Base-by-base conservation (phyloP, 1,140 invertebrate genomes). In the Plectus sambesii region DNA sequence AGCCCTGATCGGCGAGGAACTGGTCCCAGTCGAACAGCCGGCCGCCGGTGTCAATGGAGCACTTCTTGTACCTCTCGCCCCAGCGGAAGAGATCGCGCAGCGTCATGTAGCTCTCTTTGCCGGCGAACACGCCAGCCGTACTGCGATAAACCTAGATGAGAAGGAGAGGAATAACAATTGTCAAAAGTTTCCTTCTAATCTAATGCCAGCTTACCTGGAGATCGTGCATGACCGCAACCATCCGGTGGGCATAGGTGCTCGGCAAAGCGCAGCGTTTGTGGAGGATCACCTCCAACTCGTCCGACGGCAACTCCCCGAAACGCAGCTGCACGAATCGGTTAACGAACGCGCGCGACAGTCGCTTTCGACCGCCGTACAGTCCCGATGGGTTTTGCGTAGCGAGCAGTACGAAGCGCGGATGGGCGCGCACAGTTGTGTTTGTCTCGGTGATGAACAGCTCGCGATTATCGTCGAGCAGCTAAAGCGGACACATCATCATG, bases 381-480 rank as follows among this genome's bases (percentile, higher is more conserved):
- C 92, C 94, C 3, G 92, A 87, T 12, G 94, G 94, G 78, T 99
- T 99, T 73, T 99, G 92, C 1, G 94, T 99, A 0, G 93, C 94
- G 72, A 99, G 99, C 0, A 99, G 72, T 81, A 89, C 86, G 66
- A 99, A 99, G 55, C 83, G 82, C 0, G 80, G 78, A 76, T 98
- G 84, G 3, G 94, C 94, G 73, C 83, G 87, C 0, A 98, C 79
- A 6, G 81, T 77, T 56, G 84, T 79, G 37, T 68, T 63, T 26
- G 49, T 38, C 75, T 99, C 94, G 0, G 92, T 80, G 54, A 99
- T 94, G 58, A 87, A 98, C 1, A 99, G 70, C 70, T 99, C 92
- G 35, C 90, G 74, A 69, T 99, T 99, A 61, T 98, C 92, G 72
- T 99, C 93, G 0, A 99, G 74, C 3, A 98, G 61, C 73, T 76